Percentiles rank a stretch among this genome's conserved stretches.
These are phyloP conservation scores for Clavelina lepadiformis DNA, from an alignment of 23 tunicate species.

Conservation along the genomic window DNA sequence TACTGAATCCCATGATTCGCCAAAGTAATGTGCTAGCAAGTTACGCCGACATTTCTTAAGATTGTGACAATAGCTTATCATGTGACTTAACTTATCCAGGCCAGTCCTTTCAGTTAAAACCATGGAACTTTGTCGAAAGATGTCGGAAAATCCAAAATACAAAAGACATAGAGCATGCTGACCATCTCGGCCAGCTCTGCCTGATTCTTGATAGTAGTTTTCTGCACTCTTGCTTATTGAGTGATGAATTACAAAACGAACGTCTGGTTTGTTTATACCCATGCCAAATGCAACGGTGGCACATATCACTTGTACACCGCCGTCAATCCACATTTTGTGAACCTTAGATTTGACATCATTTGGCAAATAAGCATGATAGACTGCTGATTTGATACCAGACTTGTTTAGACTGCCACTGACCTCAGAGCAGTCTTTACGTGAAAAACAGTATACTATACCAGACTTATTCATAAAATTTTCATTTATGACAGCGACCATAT, in stretches of 20 bases:
- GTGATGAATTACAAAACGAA: slow-evolving; percentile 13
- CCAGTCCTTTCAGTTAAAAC: slow-evolving; percentile 66
- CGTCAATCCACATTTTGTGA: slow-evolving; percentile 4
- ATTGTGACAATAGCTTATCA: slow-evolving; percentile 68
- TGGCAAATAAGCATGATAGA: slow-evolving; percentile 10
- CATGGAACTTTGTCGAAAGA: slow-evolving; percentile 53
- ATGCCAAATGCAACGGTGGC: slow-evolving; percentile 33
- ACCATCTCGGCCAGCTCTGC: slow-evolving; percentile 27
- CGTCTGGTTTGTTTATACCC: slow-evolving; percentile 24
- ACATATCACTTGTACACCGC: background rate
- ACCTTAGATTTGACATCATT: background rate
- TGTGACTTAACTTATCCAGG: slow-evolving; percentile 21
- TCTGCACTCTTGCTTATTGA: slow-evolving; percentile 6
- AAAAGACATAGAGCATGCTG: slow-evolving; percentile 67
- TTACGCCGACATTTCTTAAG: slow-evolving; percentile 43
- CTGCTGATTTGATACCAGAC: background rate
- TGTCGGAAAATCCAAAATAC: slow-evolving; percentile 68
- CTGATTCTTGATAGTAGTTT: slow-evolving; percentile 19
- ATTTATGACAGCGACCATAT: slow-evolving; percentile 10
- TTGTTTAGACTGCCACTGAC: background rate
- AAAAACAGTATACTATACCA: slow-evolving; percentile 20
- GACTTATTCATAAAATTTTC: background rate
- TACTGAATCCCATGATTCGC: slow-evolving; percentile 22
- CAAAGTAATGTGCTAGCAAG: slow-evolving; percentile 32
- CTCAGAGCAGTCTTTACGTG: slow-evolving; percentile 6